Conservation (phyloP, 2,113 vertebrate genomes). For the Thalassarche chlororhynchos region DNA sequence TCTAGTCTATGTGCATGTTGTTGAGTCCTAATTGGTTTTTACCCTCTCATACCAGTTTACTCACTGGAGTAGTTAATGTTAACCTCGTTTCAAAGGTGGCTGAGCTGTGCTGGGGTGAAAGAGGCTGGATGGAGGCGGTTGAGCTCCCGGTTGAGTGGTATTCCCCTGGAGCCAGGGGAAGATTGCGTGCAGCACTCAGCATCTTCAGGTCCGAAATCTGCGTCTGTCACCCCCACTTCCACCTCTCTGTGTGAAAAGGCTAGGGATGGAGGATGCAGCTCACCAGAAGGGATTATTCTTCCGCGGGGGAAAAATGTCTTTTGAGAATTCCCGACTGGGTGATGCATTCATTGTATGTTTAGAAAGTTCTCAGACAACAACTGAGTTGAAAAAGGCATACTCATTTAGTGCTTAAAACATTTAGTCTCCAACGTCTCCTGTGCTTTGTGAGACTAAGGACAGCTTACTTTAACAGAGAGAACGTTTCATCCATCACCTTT, state of each 20-base stretch:
- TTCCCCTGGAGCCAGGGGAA: neutral
- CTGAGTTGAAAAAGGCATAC: neutral
- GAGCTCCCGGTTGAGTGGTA: neutral
- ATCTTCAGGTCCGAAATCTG: neutral
- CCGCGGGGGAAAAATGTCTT: accelerated
- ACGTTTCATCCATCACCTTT: neutral
- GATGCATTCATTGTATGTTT: neutral
- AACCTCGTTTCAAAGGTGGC: neutral
- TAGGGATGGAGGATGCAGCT: neutral
- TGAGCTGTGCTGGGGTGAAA: neutral
- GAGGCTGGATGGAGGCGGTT: neutral
- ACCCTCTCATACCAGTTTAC: neutral
- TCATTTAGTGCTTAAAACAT: neutral
- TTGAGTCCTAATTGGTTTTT: neutral
- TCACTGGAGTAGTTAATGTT: neutral
- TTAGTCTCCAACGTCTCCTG: neutral
- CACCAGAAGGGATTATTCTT: neutral
- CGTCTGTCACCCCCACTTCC: accelerated
- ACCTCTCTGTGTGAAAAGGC: neutral
- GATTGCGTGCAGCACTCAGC: accelerated
- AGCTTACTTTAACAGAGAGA: neutral
- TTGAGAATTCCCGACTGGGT: neutral
- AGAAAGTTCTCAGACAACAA: neutral
- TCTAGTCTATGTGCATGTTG: accelerated
- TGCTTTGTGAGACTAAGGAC: neutral